Evolutionary conservation across 2,113 vertebrate species (phyloP).

Genomic region (Lipophrys pholis): DNA sequence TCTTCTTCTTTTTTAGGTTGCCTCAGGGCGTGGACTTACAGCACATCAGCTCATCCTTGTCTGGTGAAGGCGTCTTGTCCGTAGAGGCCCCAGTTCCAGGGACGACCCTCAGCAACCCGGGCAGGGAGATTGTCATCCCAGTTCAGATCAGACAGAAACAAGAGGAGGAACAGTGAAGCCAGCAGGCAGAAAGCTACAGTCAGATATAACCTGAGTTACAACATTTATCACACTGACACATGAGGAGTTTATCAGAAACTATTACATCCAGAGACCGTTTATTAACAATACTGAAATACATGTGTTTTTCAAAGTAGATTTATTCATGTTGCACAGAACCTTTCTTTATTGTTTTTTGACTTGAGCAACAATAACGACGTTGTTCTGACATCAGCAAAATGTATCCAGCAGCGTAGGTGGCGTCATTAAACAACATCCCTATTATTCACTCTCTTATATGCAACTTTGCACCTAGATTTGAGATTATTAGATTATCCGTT

Average conservation of each 20-base stretch:
- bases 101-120: conserved; percentile 9
- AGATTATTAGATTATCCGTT: no score
- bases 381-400: conserved; percentile 2
- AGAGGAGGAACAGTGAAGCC: conserved; percentile 45
- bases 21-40: conserved; percentile 73
- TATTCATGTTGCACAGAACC: no score
- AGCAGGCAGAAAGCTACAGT: not conserved
- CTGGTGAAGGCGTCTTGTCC: conserved; percentile 73
- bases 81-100: conserved; percentile 69
- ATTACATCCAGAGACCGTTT: no score
- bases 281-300: no score
- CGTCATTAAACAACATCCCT: not conserved
- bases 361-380: not conserved
- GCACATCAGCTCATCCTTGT: conserved; percentile 76
- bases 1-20: conserved; percentile 60
- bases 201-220: conserved; percentile 2
- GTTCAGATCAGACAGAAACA: conserved; percentile 71
- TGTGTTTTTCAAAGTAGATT: no score
- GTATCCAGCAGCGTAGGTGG: conserved; percentile 13
- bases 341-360: no score
- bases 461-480: no score
- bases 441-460: no score
- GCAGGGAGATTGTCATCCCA: conserved; percentile 71
- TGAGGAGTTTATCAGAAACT: not conserved
- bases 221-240: conserved; percentile 4